Evolutionary conservation across 2,888 invertebrate species (phyloP).

Genomic region (Pantelozetes paolii): DNA sequence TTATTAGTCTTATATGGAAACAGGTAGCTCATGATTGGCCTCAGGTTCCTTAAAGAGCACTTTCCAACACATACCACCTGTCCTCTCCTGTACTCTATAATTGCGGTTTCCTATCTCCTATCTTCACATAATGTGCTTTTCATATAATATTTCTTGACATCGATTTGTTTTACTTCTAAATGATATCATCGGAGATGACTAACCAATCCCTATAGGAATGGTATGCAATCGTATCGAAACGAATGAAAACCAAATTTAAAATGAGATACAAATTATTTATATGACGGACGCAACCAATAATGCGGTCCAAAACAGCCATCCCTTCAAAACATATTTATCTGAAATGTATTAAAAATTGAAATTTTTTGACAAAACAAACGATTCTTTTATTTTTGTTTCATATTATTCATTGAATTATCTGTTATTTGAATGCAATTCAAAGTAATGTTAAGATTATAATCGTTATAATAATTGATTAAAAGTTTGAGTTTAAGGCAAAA

Average conservation of each 20-base stretch:
- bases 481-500: background rate
- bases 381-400: too few relatives aligned
- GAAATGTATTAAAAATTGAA: too few relatives aligned
- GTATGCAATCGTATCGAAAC: too few relatives aligned
- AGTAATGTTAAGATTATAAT: too few relatives aligned
- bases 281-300: background rate
- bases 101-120: conserved; percentile 2
- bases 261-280: conserved; percentile 4
- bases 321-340: too few relatives aligned
- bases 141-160: background rate
- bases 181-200: background rate
- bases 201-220: conserved; percentile 5
- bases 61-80: background rate
- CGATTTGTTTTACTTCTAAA: background rate
- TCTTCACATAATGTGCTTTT: too few relatives aligned
- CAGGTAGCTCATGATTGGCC: background rate
- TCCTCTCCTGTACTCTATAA: background rate
- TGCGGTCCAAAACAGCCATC: background rate
- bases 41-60: background rate
- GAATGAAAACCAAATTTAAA: background rate
- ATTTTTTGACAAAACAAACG: too few relatives aligned
- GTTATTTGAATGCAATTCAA: too few relatives aligned
- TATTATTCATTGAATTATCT: too few relatives aligned
- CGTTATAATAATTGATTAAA: too few relatives aligned
- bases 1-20: background rate